Conservation (phyloP, 2,797 vertebrate species). For the Ispidina picta region DNA sequence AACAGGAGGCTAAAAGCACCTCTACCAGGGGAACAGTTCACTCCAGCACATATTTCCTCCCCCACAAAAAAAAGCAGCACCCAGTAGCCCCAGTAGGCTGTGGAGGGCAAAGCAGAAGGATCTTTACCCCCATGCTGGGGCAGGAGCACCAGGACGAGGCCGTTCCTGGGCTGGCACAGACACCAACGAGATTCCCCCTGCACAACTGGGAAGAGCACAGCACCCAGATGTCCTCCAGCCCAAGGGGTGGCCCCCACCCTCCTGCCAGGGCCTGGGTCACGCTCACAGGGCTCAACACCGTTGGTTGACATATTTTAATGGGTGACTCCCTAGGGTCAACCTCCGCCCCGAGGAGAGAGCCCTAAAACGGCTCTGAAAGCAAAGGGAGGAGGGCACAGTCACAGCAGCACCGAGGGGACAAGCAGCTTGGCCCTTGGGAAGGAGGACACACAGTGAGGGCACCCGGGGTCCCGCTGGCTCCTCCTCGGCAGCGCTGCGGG, state of each 20-base stretch:
- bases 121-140: background rate
- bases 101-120: background rate
- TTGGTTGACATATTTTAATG: background rate
- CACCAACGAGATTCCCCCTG: background rate
- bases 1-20: background rate
- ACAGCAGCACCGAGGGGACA: background rate
- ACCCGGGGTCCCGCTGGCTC: background rate
- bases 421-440: background rate
- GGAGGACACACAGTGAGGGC: background rate
- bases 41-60: accelerated
- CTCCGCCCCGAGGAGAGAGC: background rate
- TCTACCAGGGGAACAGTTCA: background rate
- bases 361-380: background rate
- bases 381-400: accelerated
- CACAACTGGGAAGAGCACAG: accelerated
- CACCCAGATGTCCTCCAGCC: background rate
- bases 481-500: background rate
- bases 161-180: accelerated
- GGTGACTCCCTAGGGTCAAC: background rate
- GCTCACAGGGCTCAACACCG: background rate
- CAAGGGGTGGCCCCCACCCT: accelerated
- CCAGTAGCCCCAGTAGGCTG: too few species aligned
- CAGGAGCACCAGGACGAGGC: accelerated
- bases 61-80: background rate
- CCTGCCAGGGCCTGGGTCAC: too few species aligned